Base-by-base conservation (phyloP, 2,888 invertebrate genomes). In the Lasioglossum pauxillum region DNA sequence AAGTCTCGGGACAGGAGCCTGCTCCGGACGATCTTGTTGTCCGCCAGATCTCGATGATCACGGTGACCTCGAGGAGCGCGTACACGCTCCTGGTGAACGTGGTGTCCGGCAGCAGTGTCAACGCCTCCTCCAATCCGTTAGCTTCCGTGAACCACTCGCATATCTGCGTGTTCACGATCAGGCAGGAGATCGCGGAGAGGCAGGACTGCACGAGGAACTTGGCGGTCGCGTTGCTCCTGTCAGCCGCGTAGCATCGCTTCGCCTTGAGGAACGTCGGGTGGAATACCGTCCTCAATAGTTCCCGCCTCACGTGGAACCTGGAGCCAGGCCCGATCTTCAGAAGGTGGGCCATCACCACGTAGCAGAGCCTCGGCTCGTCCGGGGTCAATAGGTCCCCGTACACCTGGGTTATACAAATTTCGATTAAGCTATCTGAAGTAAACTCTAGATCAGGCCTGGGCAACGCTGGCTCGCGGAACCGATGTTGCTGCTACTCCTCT, bases 151-250 rank as follows among this genome's bases (percentile, higher is more conserved):
- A 97, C 88, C 96, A 96, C 88, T 96, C 96, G 44, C 96, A 96
- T 91, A 97, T 96, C 0, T 96, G 92, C 0, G 96, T 95, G 14
- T 96, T 96, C 53, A 96, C 96, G 4, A 97, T 95, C 0, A 97
- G 94, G 86, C 96, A 96, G 0, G 96, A 96, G 87, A 97, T 97
- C 4, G 96, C 96, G 31, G 96, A 96, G 0, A 97, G 92, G 81
- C 96, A 97, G 0, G 97, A 96, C 5, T 96, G 96, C 1, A 97
- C 96, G 1, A 97, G 94, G 90, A 97, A 97, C 85, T 96, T 96
- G 0, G 96, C 95, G n/a, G 96, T 96, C 31, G 95, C 95, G 82
- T 95, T 94, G 5, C 95, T 94, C 71, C 95, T 95, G 31, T 95
- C 95, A 0, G 84, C 74, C 0, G 38, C 23, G 89, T 96, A 96